Percentiles rank a stretch among this genome's conserved stretches.
Conservation (phyloP, 2,113 vertebrate genomes). For the Oriolus oriolus region DNA sequence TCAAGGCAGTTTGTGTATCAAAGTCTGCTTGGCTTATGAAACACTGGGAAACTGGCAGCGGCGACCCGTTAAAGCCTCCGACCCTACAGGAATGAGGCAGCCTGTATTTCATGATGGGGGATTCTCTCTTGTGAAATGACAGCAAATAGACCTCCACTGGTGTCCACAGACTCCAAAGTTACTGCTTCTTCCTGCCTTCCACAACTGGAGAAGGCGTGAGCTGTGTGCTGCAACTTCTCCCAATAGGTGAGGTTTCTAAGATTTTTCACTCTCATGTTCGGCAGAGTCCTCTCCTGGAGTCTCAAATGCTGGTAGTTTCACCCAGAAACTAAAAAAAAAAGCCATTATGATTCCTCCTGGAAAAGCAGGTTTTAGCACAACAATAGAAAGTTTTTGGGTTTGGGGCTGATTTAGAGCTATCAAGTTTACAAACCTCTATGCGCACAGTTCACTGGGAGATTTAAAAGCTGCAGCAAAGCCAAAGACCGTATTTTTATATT, state of each 20-base stretch:
- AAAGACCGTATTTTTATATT: not conserved
- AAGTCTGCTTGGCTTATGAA: not conserved
- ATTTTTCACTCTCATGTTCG: not conserved
- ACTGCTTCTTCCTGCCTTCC: not conserved
- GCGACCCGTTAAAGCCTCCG: not conserved
- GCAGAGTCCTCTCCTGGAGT: not conserved
- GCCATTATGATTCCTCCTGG: not conserved
- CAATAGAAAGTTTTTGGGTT: not conserved
- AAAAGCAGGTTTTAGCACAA: not conserved
- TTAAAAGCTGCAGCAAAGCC: not conserved
- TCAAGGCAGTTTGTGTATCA: not conserved
- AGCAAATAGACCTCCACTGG: not conserved
- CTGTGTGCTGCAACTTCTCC: accelerated
- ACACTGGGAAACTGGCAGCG: not conserved
- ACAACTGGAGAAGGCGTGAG: not conserved
- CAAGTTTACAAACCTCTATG: not conserved
- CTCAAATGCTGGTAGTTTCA: not conserved
- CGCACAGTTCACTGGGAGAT: not conserved
- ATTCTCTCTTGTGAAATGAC: not conserved
- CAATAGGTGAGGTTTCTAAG: not conserved
- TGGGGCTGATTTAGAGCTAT: not conserved
- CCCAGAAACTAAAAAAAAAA: not conserved
- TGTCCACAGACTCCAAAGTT: not conserved
- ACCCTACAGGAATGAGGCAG: not conserved
- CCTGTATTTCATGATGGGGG: not conserved